Evolutionary conservation across 2,113 vertebrate genomes (phyloP), one percentile per base, ranked within the genome.

Genomic region (Myocastor coypus): DNA sequence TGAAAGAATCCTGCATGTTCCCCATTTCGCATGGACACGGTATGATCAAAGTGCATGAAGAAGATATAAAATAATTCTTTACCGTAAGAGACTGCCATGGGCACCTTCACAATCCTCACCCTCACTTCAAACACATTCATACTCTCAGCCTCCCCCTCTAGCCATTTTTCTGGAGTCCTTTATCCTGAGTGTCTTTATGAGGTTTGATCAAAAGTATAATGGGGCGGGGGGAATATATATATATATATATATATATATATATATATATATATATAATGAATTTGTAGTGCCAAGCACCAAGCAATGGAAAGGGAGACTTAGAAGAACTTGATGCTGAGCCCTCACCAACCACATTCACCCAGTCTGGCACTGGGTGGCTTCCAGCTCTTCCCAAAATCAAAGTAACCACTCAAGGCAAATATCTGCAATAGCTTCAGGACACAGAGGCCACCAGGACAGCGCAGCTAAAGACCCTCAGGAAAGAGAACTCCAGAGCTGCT

Each of bases 11-110:
- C 32, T 61, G 50, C 17, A 0, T 0, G 30, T 11, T 63, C 28
- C 68, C 40, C 50, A 0, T 0, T 34, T 10, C 42, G 3, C 8
- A 4, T 0, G 7, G 4, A 14, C 2, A 13, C 42, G 24, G 12
- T 4, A n/a, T 63, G 34, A 75, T n/a, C 3, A 69, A 50, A 52
- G 9, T 6, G 28, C 12, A 46, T 7, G 73, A 42, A 14, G 2
- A 46, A 46, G 7, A 24, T 77, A 46, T 46, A 30, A 77, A 77
- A 46, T 77, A 46, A 28, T 77, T 28, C 73, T 28, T 46, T 46
- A 30, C 71, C 37, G 9, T 37, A 22, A 46, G 6, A 46, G 73
- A 14, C 40, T 30, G 73, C 26, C 40, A 12, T 3, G 2, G 7
- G 0, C 26, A 40, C 20, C 73, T 46, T 77, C 73, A 16, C 34